A percentile compares a stretch with the other conserved stretches of the same genome.
Conservation (phyloP, 2,888 invertebrate species). For the Ecdyonurus torrentis region DNA sequence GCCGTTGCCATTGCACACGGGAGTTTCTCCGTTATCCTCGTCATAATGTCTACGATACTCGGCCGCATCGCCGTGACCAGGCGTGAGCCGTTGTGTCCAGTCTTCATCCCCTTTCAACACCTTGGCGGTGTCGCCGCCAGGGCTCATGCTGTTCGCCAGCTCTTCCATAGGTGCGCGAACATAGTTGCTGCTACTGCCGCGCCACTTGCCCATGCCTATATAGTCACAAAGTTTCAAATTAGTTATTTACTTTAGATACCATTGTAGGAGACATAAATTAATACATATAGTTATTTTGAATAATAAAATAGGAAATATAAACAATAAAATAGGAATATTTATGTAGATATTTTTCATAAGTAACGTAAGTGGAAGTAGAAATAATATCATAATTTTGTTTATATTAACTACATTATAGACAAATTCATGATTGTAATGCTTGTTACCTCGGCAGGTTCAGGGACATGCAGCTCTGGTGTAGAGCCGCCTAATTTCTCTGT, state of each 20-base stretch:
- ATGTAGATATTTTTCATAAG: too few species aligned
- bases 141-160: conserved; percentile 7
- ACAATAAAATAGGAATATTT: too few species aligned
- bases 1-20: conserved; percentile 1
- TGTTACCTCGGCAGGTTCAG: neutral
- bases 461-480: neutral
- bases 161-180: conserved; percentile 7
- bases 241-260: too few species aligned
- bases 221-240: conserved; percentile 10
- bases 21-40: neutral
- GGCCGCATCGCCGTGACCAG: neutral
- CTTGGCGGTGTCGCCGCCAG: conserved; percentile 6
- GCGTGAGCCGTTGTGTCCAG: conserved; percentile 2
- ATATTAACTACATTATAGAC: too few species aligned
- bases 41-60: neutral
- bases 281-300: too few species aligned
- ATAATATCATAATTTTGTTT: too few species aligned
- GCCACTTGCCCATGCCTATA: conserved; percentile 14
- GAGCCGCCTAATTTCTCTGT: neutral
- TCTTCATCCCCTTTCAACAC: conserved; percentile 6
- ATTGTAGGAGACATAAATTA: too few species aligned
- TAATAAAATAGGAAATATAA: too few species aligned
- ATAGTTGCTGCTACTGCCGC: conserved; percentile 8
- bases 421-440: too few species aligned
- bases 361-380: too few species aligned